phyloP scores from a whole-genome alignment of 1,140 invertebrate genomes.

The Nebria ingens region DNA sequence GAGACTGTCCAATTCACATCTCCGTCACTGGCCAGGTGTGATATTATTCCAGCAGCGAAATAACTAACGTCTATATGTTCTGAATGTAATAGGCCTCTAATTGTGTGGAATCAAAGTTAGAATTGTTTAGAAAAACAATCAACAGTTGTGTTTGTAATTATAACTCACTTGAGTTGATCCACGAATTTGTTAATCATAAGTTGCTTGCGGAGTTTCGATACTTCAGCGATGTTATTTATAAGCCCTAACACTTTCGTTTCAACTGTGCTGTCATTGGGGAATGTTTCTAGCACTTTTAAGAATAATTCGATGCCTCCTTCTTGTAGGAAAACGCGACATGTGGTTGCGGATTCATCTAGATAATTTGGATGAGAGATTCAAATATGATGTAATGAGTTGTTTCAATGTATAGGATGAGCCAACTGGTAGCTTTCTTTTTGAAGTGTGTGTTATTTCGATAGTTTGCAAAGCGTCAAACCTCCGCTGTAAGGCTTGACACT shows the following conservation, averaged over 20 bases:
- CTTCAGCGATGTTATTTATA: conserved; percentile 76
- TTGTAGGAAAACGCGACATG: conserved; percentile 62
- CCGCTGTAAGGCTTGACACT: no score
- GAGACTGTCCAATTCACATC: conserved; percentile 39
- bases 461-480: no score
- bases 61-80: conserved; percentile 70
- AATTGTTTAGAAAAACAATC: not conserved
- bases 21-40: conserved; percentile 60
- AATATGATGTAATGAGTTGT: no score
- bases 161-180: conserved; percentile 41
- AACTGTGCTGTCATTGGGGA: conserved; percentile 52
- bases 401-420: no score
- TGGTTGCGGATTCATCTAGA: conserved; percentile 58
- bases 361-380: not conserved
- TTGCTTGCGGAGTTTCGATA: conserved; percentile 42
- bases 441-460: no score
- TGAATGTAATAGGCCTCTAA: conserved; percentile 45
- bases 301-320: conserved; percentile 62
- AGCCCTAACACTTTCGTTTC: conserved; percentile 71
- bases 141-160: no score
- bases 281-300: conserved; percentile 53
- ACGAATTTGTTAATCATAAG: conserved; percentile 57
- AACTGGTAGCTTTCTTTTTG: no score
- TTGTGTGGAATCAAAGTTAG: not conserved
- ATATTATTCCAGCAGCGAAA: conserved; percentile 73